Conservation (phyloP, 1,140 invertebrate species). For the Hesperophylax magnus region DNA sequence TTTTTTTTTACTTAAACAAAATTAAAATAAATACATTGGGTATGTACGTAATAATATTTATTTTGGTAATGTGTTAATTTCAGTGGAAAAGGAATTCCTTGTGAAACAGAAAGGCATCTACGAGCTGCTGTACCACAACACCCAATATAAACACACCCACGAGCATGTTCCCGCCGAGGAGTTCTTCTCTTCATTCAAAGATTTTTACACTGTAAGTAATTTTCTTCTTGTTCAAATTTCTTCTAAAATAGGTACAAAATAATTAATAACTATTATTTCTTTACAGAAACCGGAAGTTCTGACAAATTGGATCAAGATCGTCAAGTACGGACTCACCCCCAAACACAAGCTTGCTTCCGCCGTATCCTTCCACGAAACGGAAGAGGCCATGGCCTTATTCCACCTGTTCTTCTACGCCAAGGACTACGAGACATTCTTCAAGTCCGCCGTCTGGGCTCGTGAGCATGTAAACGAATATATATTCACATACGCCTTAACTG, state of each 20-base stretch:
- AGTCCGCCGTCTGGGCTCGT: slow-evolving; percentile 73
- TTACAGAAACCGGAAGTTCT: slow-evolving; percentile 69
- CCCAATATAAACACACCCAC: neutral
- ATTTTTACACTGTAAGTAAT: neutral
- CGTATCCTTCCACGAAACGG: slow-evolving; percentile 69
- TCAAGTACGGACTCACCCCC: slow-evolving; percentile 67
- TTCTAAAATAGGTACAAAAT: neutral
- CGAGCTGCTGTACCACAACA: slow-evolving; percentile 63
- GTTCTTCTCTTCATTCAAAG: neutral
- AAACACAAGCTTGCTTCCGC: slow-evolving; percentile 71
- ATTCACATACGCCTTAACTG: slow-evolving; percentile 73
- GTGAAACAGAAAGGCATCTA: slow-evolving; percentile 74
- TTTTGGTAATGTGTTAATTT: slow-evolving; percentile 31
- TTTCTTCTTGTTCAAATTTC: neutral
- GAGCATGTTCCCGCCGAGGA: neutral
- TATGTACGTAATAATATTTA: neutral
- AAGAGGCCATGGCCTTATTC: slow-evolving; percentile 71
- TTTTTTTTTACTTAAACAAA: neutral
- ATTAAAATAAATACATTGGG: neutral
- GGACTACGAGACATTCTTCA: slow-evolving; percentile 76
- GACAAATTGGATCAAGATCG: slow-evolving; percentile 70
- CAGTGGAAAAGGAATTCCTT: slow-evolving; percentile 68
- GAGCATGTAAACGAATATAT: slow-evolving; percentile 73
- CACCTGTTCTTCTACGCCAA: slow-evolving; percentile 75
- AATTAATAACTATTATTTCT: slow-evolving; percentile 1